Conservation (phyloP, 2,797 vertebrate species). For the Trichosurus vulpecula region DNA sequence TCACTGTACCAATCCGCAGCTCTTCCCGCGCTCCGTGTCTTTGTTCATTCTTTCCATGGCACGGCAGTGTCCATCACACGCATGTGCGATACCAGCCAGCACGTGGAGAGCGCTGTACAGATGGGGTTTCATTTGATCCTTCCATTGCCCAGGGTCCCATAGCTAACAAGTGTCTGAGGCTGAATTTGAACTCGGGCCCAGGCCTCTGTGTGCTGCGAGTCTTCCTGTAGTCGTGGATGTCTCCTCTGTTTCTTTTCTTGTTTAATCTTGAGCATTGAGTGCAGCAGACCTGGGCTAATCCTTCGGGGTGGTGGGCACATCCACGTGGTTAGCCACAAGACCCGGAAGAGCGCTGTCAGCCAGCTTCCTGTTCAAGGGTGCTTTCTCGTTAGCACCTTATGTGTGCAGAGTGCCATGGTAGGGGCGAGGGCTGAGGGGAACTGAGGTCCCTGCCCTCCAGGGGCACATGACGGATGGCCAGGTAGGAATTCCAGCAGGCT, state of each 20-base stretch:
- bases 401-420: no score
- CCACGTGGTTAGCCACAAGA: no score
- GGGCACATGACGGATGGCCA: accelerated
- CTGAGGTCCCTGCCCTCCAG: not conserved
- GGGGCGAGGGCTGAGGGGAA: not conserved
- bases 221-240: no score
- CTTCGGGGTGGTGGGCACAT: not conserved
- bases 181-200: no score
- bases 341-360: not conserved
- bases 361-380: not conserved
- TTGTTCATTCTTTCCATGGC: not conserved
- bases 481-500: not conserved
- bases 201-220: not conserved
- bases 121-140: not conserved
- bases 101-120: not conserved
- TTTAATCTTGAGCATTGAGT: no score
- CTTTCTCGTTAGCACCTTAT: not conserved
- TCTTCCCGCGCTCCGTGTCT: not conserved
- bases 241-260: no score
- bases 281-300: no score
- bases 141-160: not conserved
- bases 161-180: no score
- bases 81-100: accelerated
- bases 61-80: no score
- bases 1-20: accelerated